phyloP scores from a whole-genome alignment of 2,888 invertebrate species.

The Arge pagana region DNA sequence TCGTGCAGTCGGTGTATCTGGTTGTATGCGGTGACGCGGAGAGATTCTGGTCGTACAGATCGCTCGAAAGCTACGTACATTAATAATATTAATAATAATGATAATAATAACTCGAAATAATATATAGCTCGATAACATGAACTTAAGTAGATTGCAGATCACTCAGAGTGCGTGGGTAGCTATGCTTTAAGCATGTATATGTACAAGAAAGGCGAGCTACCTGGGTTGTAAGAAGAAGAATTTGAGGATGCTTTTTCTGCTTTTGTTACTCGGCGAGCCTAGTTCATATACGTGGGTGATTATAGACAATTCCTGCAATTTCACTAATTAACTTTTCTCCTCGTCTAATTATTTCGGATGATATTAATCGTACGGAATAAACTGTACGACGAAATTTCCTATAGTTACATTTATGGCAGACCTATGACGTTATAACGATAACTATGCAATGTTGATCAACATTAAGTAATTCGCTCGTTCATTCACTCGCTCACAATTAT shows the following conservation, averaged over 20 bases:
- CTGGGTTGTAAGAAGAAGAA: conserved; percentile 25
- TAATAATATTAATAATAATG: conserved; percentile 12
- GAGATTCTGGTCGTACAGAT: conserved; percentile 20
- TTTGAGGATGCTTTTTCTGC: conserved; percentile 20
- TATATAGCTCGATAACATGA: conserved; percentile 29
- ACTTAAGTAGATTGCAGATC: conserved; percentile 56
- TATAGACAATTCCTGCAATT: conserved; percentile 25
- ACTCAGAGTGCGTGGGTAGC: conserved; percentile 38
- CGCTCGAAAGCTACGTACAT: conserved; percentile 14
- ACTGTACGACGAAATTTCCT: conserved; percentile 37
- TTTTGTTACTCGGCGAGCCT: no score
- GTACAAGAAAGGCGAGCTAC: conserved; percentile 39
- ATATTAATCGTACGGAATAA: conserved; percentile 38
- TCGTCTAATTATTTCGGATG: conserved; percentile 31
- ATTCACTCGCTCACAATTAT: conserved; percentile 41
- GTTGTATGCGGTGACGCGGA: not conserved
- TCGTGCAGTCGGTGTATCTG: not conserved
- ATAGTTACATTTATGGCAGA: conserved; percentile 50
- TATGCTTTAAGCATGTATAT: conserved; percentile 40
- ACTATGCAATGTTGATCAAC: conserved; percentile 39
- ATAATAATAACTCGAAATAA: conserved; percentile 20
- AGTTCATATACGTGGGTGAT: no score
- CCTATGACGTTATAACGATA: conserved; percentile 41
- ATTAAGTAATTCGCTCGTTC: conserved; percentile 52
- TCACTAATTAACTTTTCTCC: conserved; percentile 35